phyloP scores from a whole-genome alignment of 2,113 vertebrate species.

The Seriola quinqueradiata region DNA sequence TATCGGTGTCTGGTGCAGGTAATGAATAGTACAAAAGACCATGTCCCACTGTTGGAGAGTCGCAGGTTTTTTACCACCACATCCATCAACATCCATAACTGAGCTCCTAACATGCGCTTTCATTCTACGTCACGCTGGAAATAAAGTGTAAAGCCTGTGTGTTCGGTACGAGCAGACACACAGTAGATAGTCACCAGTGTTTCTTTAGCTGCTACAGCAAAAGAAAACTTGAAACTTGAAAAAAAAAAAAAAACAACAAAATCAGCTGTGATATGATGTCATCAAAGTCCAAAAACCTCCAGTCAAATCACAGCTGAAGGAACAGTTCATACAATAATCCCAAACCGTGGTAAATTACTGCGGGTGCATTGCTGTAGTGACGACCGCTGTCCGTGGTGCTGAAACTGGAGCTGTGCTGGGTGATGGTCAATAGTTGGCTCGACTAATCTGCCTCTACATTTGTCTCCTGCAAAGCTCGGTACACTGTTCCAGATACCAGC shows the following conservation, averaged over 20 bases:
- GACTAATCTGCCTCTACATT: not conserved
- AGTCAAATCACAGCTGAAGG: not conserved
- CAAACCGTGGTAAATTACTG: not conserved
- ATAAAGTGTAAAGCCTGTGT: not conserved
- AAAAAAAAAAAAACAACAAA: not conserved
- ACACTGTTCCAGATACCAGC: too few species aligned
- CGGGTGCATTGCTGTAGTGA: not conserved
- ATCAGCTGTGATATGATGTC: not conserved
- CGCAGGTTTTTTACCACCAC: not conserved
- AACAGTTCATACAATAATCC: conserved; percentile 14
- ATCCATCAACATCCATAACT: not conserved
- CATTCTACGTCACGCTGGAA: not conserved
- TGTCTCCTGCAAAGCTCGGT: too few species aligned
- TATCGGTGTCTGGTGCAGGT: not conserved
- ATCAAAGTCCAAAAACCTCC: not conserved
- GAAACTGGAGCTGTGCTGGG: conserved; percentile 1
- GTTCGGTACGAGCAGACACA: not conserved
- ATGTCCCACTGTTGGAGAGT: not conserved
- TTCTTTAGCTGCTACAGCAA: not conserved
- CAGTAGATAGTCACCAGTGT: not conserved
- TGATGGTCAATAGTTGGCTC: not conserved
- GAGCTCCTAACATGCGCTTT: not conserved
- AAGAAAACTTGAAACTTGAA: not conserved
- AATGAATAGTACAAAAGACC: not conserved
- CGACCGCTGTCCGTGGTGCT: conserved; percentile 22